phyloP scores from a whole-genome alignment of 2,113 vertebrate species.

The Choloepus hoffmanni region DNA sequence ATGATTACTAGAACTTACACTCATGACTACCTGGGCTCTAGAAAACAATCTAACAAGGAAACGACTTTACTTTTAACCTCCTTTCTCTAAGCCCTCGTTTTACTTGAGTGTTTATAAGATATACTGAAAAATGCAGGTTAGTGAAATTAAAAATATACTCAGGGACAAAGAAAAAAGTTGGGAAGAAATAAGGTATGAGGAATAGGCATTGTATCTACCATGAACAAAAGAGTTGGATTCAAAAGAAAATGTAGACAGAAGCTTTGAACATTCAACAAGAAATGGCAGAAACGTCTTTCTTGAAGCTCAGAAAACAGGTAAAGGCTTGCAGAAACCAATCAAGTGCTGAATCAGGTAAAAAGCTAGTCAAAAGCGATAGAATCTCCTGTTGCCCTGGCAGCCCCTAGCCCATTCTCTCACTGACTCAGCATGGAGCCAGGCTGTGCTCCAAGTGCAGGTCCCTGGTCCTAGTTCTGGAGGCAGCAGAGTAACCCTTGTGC shows the following conservation, averaged over 20 bases:
- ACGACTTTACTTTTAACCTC: background rate
- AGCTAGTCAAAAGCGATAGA: too few relatives aligned
- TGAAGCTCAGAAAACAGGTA: too few relatives aligned
- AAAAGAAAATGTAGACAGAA: slow-evolving; percentile 4
- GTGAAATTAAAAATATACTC: background rate
- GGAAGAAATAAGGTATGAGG: background rate
- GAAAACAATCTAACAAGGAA: slow-evolving; percentile 12
- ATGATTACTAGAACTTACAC: background rate
- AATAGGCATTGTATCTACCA: background rate
- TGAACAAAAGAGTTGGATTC: background rate
- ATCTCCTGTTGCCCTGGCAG: too few relatives aligned
- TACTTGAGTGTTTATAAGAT: background rate
- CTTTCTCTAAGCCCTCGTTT: background rate
- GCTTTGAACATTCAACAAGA: too few relatives aligned
- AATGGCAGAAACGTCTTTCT: too few relatives aligned
- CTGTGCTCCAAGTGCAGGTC: too few relatives aligned
- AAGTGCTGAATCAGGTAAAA: too few relatives aligned
- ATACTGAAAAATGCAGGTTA: background rate
- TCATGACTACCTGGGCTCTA: background rate
- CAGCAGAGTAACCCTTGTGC: too few relatives aligned
- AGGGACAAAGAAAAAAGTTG: background rate
- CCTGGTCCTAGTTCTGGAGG: too few relatives aligned
- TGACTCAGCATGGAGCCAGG: too few relatives aligned
- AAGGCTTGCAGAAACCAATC: too few relatives aligned
- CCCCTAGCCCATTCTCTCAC: too few relatives aligned